phyloP scores from a whole-genome alignment of 2,888 invertebrate species.

The Conomelus anceps region DNA sequence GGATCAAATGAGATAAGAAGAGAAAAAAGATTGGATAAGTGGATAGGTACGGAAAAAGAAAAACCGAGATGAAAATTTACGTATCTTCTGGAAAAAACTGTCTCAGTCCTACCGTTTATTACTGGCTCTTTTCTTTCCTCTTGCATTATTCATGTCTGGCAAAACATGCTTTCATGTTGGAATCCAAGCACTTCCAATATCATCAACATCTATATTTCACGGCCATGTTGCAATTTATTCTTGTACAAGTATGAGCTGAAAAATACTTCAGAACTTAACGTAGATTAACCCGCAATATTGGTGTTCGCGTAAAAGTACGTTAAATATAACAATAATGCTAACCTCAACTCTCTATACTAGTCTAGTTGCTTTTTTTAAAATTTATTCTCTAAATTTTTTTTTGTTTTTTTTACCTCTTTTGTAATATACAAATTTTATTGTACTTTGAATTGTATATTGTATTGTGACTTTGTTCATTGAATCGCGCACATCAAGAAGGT shows the following conservation, averaged over 20 bases:
- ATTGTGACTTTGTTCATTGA: no score
- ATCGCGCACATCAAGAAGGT: no score
- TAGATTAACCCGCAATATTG: no score
- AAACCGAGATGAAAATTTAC: neutral
- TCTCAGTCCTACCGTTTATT: neutral
- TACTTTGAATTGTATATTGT: no score
- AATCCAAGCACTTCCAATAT: neutral
- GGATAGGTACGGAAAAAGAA: conserved; percentile 27
- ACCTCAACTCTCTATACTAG: no score
- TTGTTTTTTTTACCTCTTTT: no score
- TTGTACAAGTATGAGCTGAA: no score
- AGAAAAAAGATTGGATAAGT: neutral
- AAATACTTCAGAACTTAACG: no score
- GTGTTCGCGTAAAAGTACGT: neutral
- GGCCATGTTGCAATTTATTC: neutral
- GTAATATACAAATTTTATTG: no score
- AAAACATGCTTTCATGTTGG: neutral
- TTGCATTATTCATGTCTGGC: neutral
- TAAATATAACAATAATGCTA: neutral
- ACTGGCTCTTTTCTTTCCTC: neutral
- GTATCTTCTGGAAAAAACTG: neutral
- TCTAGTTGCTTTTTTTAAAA: no score
- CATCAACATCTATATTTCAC: neutral
- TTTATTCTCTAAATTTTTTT: no score
- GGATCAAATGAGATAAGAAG: neutral